Evolutionary conservation across 2,888 invertebrate genomes (phyloP), one percentile per base, ranked within the genome.

Genomic region (Lithophane ornitopus): DNA sequence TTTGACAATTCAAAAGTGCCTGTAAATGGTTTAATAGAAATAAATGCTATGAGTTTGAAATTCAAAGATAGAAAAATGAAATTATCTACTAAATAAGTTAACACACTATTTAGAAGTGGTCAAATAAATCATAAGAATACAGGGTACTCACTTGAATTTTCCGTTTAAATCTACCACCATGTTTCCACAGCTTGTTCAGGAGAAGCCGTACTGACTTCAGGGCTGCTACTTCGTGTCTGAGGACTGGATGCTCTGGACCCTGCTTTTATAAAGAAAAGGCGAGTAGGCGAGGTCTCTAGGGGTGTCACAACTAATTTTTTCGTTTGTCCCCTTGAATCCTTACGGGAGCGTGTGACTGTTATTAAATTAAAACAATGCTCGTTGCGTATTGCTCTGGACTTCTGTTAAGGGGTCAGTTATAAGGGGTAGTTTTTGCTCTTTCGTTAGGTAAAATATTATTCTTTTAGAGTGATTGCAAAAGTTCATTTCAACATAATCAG

Each of bases 301-400:
- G 96, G 87, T 94, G 94, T 90, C 93, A 82, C 89, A 88, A 89
- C 84, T 76, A 90, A 93, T 94, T 93, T 93, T 91, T 93, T 91
- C 89, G 89, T 91, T 91, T 90, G 88, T 93, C 88, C 82, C n/a
- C 22, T 77, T 86, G 87, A 84, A 86, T 86, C 86, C 90, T 87
- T 80, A 81, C 82, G 90, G 87, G 94, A 91, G 89, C 69, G 67
- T 74, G 91, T 89, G 92, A 91, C 93, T 89, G 94, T 95, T 96
- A 96, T 96, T 95, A 95, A 95, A 96, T 96, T 96, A 96, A 94
- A 95, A 95, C 94, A 95, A 91, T 92, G 93, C 90, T 90, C 70
- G 88, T 88, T 87, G 88, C 89, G 91, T 91, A 95, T 95, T 94
- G 93, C 91, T 93, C 90, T 90, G 91, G 94, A 94, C 93, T 90